A percentile compares a stretch with the other conserved stretches of the same genome.
Evolutionary conservation across 2,888 invertebrate genomes (phyloP).

Genomic region (Lottia gigantea): DNA sequence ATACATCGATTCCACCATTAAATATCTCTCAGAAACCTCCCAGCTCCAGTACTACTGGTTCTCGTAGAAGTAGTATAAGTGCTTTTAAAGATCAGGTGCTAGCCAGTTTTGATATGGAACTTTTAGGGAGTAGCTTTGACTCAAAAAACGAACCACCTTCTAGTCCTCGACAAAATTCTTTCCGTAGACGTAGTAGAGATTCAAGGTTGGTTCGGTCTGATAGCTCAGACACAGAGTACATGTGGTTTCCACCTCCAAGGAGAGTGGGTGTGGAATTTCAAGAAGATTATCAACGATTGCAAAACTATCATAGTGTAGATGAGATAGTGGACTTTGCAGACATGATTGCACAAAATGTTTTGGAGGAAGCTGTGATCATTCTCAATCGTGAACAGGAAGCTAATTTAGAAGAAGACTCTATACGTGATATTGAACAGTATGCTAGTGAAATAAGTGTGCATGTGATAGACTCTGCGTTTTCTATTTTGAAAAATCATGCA

Average conservation of each 20-base stretch:
- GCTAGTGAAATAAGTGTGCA: slow-evolving; percentile 10
- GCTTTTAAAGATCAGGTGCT: slow-evolving; percentile 50
- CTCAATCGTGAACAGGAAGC: slow-evolving; percentile 29
- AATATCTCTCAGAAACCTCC: slow-evolving; percentile 40
- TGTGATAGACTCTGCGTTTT: slow-evolving; percentile 14
- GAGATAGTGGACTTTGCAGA: slow-evolving; percentile 37
- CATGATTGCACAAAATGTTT: slow-evolving; percentile 32
- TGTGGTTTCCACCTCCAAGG: slow-evolving; percentile 36
- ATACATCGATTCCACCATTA: slow-evolving; percentile 52
- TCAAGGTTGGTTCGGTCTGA: slow-evolving; percentile 24
- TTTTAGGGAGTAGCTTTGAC: slow-evolving; percentile 42
- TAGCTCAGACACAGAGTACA: slow-evolving; percentile 31
- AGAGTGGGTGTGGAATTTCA: slow-evolving; percentile 35
- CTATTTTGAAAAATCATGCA: neutral
- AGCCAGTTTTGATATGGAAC: slow-evolving; percentile 56
- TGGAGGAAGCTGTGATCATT: slow-evolving; percentile 37
- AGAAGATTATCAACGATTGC: slow-evolving; percentile 26
- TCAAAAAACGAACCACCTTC: slow-evolving; percentile 11
- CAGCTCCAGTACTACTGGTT: slow-evolving; percentile 47
- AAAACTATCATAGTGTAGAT: slow-evolving; percentile 34
- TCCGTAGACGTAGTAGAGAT: slow-evolving; percentile 24
- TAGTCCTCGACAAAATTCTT: slow-evolving; percentile 24
- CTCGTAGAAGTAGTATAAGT: slow-evolving; percentile 53
- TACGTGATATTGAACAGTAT: slow-evolving; percentile 11
- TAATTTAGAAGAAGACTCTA: slow-evolving; percentile 21